Evolutionary conservation across 2,113 vertebrate genomes (phyloP).

Genomic region (Periophthalmodon schlosseri): DNA sequence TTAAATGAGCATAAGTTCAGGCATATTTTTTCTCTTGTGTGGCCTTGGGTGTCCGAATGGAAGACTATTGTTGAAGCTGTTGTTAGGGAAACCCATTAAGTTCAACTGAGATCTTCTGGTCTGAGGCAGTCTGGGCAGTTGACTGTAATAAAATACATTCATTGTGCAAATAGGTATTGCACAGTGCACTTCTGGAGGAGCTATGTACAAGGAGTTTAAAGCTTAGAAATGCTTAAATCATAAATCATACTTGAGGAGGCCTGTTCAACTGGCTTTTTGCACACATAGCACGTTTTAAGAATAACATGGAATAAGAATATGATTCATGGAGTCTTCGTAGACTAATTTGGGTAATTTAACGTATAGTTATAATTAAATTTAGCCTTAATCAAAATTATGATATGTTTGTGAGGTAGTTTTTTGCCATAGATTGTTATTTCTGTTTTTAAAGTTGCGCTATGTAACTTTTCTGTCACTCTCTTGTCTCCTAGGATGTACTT

Average conservation of each 20-base stretch:
- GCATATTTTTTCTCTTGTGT: constrained; percentile 11
- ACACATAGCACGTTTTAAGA: background rate
- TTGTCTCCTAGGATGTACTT: too few species aligned
- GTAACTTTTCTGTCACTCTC: too few species aligned
- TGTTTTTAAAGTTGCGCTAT: too few species aligned
- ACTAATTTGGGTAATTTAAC: background rate
- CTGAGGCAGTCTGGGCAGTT: background rate
- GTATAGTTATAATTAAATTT: too few species aligned
- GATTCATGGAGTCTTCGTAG: background rate
- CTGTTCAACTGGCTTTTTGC: background rate
- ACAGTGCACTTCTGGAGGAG: background rate
- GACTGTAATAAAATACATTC: background rate
- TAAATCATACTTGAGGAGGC: background rate
- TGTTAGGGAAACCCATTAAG: constrained; percentile 6
- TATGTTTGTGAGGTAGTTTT: too few species aligned
- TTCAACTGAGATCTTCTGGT: background rate
- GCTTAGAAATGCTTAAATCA: background rate
- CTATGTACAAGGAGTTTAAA: background rate
- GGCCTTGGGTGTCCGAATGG: background rate
- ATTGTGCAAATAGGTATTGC: background rate
- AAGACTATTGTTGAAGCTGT: constrained; percentile 2
- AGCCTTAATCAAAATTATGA: too few species aligned
- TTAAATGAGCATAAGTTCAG: constrained; percentile 17
- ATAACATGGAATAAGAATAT: too few species aligned
- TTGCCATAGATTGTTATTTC: too few species aligned